Evolutionary conservation across 2,888 invertebrate species (phyloP), one percentile per base, ranked within the genome.

Genomic region (Sarcophaga subvicina): DNA sequence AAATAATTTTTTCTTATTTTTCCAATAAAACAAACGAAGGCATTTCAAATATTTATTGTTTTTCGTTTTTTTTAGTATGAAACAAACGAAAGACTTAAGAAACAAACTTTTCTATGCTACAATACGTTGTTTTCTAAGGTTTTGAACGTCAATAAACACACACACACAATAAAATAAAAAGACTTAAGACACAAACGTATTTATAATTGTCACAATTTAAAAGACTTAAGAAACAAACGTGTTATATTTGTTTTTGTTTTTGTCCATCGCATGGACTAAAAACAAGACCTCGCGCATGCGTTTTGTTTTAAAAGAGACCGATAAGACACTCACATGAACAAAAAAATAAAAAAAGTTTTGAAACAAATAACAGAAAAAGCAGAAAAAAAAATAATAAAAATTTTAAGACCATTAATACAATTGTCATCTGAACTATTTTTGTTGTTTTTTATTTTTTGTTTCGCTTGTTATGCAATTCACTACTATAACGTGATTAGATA

Each of bases 401-500:
- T 2, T 11, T 25, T 64, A 25, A 20, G 62, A 66, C 47, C 22
- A 76, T 67, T 79, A 59, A 76, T 47, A 45, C 66, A 64, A 66
- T 71, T 82, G 73, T 80, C 79, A 82, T 82, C 79, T 76, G 25
- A 82, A 80, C 45, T 59, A 80, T 75, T 80, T 64, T 47, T 76
- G 27, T 64, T 47, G 20, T 60, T 66, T 47, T 11, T 37, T 37
- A 3, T 6, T 37, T 37, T 37, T 14, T 49, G 3, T 49, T 49
- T 49, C 12, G 11, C 47, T 49, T 59, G 71, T 86, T 86, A 77
- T 69, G 73, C 72, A 86, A 83, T 67, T 86, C 27, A 69, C 72
- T 22, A 22, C 22, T 77, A 47, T 67, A 71, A 76, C 76, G 80
- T 77, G 69, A 83, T 86, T 86, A 77, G 66, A 72, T 77, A 77